A percentile compares a stretch with the other conserved stretches of the same genome.
Conservation (phyloP, 1,140 invertebrate species). For the Calosoma granatense region DNA sequence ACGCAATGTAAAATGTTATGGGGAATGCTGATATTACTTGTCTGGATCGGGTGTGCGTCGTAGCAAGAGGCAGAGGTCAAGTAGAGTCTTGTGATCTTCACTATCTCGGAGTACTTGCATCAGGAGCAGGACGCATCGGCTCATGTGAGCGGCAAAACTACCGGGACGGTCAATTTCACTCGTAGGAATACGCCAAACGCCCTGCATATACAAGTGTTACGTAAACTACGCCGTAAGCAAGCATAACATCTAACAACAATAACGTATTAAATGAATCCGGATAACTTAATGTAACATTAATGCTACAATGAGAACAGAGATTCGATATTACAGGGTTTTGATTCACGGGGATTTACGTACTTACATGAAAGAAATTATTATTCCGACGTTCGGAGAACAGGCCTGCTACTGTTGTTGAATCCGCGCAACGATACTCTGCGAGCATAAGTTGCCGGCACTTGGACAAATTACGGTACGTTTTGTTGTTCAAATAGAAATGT, state of each 20-base stretch:
- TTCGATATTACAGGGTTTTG: too few species aligned
- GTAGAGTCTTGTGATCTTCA: slow-evolving; percentile 69
- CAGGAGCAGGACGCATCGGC: slow-evolving; percentile 66
- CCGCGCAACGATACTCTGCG: slow-evolving; percentile 50
- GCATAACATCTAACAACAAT: too few species aligned
- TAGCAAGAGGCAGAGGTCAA: slow-evolving; percentile 69
- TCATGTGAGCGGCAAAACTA: slow-evolving; percentile 86
- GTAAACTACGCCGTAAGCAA: slow-evolving; percentile 21
- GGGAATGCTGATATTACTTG: slow-evolving; percentile 45
- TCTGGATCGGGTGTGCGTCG: slow-evolving; percentile 69
- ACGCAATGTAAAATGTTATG: background rate
- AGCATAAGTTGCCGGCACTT: slow-evolving; percentile 63
- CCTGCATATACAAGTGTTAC: too few species aligned
- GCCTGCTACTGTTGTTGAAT: slow-evolving; percentile 57
- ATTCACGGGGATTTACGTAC: too few species aligned
- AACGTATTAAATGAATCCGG: slow-evolving; percentile 1
- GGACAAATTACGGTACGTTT: slow-evolving; percentile 51
- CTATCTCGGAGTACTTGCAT: slow-evolving; percentile 70
- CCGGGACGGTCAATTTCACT: slow-evolving; percentile 86
- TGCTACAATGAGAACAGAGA: too few species aligned
- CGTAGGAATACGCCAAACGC: slow-evolving; percentile 83
- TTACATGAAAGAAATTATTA: slow-evolving; percentile 83
- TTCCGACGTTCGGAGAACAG: slow-evolving; percentile 76
- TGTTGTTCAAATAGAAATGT: slow-evolving; percentile 70
- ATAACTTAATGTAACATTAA: background rate